Evolutionary conservation across 2,888 invertebrate genomes (phyloP).

Genomic region (Flexamia atlantica): DNA sequence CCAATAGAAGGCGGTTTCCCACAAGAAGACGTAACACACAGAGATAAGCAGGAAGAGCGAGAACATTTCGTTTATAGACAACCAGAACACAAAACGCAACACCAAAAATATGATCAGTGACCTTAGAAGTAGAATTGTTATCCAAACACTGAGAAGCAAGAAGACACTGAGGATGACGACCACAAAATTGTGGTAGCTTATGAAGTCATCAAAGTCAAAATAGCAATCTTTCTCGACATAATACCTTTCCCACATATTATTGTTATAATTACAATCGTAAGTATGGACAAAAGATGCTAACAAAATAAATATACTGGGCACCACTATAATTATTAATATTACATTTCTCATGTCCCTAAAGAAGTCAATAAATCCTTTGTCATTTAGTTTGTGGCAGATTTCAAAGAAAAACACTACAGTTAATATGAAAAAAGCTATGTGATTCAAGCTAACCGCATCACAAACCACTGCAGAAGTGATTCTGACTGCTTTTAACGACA

Average conservation of each 20-base stretch:
- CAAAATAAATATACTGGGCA: neutral
- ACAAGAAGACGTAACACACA: neutral
- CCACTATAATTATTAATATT: neutral
- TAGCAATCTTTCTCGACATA: neutral
- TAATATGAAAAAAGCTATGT: constrained; percentile 19
- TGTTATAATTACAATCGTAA: neutral
- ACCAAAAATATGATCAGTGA: neutral
- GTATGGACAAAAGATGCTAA: neutral
- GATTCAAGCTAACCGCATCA: neutral
- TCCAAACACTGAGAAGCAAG: neutral
- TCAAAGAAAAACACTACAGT: neutral
- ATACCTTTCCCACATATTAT: neutral
- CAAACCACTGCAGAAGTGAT: neutral
- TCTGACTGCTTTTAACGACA: neutral
- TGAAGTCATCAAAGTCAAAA: constrained; percentile 10
- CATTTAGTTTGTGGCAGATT: neutral
- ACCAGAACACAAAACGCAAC: neutral
- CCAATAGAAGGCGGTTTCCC: neutral
- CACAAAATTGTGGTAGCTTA: neutral
- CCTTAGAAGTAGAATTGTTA: neutral
- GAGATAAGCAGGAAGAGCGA: neutral
- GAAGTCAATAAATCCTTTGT: neutral
- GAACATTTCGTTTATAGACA: neutral
- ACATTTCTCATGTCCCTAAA: neutral
- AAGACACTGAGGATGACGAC: neutral